phyloP scores from a whole-genome alignment of 1,140 invertebrate genomes.

The Penaeus indicus region DNA sequence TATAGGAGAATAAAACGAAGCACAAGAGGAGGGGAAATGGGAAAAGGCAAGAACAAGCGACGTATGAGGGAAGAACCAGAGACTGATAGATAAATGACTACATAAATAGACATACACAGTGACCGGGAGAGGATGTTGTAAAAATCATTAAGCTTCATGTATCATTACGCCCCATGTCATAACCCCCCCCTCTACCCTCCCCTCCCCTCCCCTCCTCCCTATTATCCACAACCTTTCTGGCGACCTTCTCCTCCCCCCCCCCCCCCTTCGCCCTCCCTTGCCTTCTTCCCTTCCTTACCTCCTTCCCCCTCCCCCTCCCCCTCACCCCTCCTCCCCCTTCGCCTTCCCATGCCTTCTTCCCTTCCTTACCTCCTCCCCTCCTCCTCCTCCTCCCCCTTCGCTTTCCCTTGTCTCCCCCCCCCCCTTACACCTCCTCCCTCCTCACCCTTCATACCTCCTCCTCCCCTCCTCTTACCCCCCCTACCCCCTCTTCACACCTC shows the following conservation, averaged over 20 bases:
- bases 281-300: neutral
- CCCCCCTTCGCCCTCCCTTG: neutral
- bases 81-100: neutral
- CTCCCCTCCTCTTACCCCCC: too few species aligned
- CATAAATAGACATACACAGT: too few species aligned
- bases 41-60: neutral
- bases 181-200: neutral
- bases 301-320: neutral
- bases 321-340: too few species aligned
- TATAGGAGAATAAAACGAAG: too few species aligned
- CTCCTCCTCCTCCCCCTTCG: neutral
- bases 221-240: neutral
- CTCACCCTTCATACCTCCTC: neutral
- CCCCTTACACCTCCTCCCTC: neutral
- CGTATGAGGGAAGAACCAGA: neutral
- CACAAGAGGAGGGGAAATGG: neutral
- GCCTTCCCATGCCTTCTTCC: neutral
- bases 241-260: neutral
- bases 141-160: neutral
- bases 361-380: neutral
- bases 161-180: neutral
- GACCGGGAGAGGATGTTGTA: too few species aligned
- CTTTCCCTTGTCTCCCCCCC: neutral
- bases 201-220: neutral
- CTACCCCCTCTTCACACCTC: neutral